Conservation (phyloP, 1,140 invertebrate genomes). For the Drosophila sulfurigaster region DNA sequence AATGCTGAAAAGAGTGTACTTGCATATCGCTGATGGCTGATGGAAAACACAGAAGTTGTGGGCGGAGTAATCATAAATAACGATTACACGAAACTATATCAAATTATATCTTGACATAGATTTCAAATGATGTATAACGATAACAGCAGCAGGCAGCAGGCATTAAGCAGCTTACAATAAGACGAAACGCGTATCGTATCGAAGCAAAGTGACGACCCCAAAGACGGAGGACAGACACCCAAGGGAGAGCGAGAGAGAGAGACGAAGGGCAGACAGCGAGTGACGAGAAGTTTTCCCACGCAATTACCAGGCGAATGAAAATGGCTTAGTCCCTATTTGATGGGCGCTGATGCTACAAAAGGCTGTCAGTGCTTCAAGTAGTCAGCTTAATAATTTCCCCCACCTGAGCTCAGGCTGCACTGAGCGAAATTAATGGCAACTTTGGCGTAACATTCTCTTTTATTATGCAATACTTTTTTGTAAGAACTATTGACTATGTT, state of each 20-base stretch:
- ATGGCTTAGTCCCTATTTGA: slow-evolving; percentile 5
- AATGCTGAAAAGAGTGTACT: not conserved
- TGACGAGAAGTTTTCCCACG: slow-evolving; percentile 10
- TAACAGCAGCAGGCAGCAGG: not conserved
- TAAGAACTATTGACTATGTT: too few species aligned
- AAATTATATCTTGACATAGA: slow-evolving; percentile 6
- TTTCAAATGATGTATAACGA: not conserved
- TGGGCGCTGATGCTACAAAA: slow-evolving; percentile 2
- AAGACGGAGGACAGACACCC: not conserved
- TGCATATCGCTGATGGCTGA: not conserved
- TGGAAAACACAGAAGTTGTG: not conserved
- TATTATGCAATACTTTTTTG: too few species aligned
- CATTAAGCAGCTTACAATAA: slow-evolving; percentile 4
- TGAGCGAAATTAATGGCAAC: not conserved
- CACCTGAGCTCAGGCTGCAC: slow-evolving; percentile 11
- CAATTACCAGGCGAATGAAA: slow-evolving; percentile 12
- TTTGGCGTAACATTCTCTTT: not conserved
- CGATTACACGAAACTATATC: slow-evolving; percentile 3
- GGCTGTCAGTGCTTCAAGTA: slow-evolving; percentile 6
- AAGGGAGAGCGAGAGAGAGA: not conserved
- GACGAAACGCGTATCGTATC: not conserved
- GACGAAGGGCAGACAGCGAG: not conserved
- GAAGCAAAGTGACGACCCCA: not conserved
- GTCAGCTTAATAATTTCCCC: slow-evolving; percentile 13
- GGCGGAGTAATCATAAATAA: slow-evolving; percentile 2